phyloP scores from a whole-genome alignment of 2,797 vertebrate species.

The Sternotherus odoratus region DNA sequence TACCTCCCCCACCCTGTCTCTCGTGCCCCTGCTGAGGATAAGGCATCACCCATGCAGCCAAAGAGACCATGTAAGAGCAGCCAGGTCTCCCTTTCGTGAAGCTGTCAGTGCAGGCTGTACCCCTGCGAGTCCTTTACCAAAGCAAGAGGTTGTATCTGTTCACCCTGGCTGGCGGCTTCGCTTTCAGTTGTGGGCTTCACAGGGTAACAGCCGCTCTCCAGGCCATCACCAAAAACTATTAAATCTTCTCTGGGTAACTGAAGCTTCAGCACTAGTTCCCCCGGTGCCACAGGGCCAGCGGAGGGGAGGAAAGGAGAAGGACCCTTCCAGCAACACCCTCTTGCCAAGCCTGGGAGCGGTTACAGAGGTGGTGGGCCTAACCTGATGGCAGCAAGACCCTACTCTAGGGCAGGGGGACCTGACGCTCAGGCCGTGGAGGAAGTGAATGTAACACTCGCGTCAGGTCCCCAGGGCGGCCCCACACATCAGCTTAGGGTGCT shows the following conservation, averaged over 20 bases:
- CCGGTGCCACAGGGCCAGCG: neutral
- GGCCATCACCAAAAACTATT: neutral
- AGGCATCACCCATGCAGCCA: too few species aligned
- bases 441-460: neutral
- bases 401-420: neutral
- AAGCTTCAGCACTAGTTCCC: neutral
- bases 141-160: neutral
- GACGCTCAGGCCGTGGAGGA: neutral
- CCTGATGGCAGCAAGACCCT: constrained; percentile 33
- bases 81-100: too few species aligned
- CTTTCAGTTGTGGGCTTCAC: too few species aligned
- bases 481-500: too few species aligned
- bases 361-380: neutral
- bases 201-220: neutral
- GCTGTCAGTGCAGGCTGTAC: too few species aligned
- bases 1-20: rapidly evolving
- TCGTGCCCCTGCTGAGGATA: neutral
- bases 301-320: neutral
- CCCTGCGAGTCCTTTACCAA: neutral
- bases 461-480: neutral
- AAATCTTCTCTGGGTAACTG: too few species aligned
- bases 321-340: neutral
- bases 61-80: too few species aligned
- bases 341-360: neutral
- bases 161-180: neutral